Conservation (phyloP, 1,140 invertebrate genomes). For the Mactra quadrangularis region DNA sequence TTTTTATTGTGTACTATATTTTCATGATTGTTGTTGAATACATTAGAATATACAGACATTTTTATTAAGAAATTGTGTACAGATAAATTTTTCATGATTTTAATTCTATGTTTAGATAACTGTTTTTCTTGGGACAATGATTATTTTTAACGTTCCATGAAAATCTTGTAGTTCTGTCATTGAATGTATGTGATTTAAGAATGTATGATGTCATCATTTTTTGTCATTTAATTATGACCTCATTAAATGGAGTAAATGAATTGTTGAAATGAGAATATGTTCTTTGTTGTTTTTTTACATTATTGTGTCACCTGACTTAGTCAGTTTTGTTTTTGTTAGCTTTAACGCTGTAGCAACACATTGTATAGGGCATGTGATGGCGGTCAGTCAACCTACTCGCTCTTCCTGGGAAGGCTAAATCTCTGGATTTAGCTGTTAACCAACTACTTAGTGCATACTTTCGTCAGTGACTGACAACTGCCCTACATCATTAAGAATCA, state of each 20-base stretch:
- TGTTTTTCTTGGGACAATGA: constrained; percentile 4
- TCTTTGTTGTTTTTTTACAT: no score
- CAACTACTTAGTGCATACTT: no score
- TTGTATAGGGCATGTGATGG: no score
- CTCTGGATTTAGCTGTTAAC: no score
- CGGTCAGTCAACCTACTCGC: no score
- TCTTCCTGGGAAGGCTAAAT: no score
- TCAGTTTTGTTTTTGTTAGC: no score
- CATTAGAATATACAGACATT: constrained; percentile 40
- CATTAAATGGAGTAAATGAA: constrained; percentile 58
- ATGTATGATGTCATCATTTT: constrained; percentile 34
- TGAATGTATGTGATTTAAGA: constrained; percentile 22
- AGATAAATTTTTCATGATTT: constrained; percentile 27
- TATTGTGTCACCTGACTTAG: no score
- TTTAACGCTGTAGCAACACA: no score
- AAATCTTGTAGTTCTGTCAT: constrained; percentile 36
- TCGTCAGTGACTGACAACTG: no score
- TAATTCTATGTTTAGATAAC: constrained; percentile 19
- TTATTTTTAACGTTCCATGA: constrained; percentile 6
- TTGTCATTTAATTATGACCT: constrained; percentile 38
- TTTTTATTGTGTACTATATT: neutral
- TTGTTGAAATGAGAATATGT: constrained; percentile 45
- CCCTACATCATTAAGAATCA: no score
- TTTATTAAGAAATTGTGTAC: constrained; percentile 39
- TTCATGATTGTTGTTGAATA: constrained; percentile 26